phyloP scores from a whole-genome alignment of 2,797 vertebrate species.

The Sandelia bainsii region DNA sequence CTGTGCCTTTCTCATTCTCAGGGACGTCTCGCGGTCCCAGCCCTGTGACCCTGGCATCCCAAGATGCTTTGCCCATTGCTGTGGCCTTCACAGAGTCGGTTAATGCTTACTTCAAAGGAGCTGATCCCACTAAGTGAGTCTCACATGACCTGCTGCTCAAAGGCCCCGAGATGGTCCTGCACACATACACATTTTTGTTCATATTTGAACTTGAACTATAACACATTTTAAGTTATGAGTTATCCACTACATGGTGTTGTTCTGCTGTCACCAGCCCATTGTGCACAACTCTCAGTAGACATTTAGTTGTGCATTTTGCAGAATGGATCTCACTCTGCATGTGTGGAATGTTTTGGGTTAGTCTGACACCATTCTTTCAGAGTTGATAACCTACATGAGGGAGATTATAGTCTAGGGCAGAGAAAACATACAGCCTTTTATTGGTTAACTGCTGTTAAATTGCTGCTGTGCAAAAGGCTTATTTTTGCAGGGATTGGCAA shows the following conservation, averaged over 20 bases:
- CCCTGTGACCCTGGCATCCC: conserved; percentile 95
- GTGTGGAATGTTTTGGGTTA: conserved; percentile 72
- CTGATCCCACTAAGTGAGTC: conserved; percentile 96
- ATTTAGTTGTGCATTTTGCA: conserved; percentile 12
- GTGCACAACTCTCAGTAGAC: conserved; percentile 1
- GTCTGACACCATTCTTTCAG: conserved; percentile 83
- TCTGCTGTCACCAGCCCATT: not conserved
- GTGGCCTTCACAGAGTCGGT: conserved; percentile 97
- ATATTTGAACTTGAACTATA: conserved; percentile 44
- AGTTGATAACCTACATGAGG: conserved; percentile 76
- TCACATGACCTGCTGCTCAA: conserved; percentile 75
- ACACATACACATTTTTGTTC: conserved; percentile 55
- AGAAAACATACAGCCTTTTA: conserved; percentile 82
- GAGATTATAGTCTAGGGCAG: conserved; percentile 79
- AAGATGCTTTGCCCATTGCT: conserved; percentile 95
- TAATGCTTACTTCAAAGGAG: conserved; percentile 99
- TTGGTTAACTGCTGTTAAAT: conserved; percentile 84
- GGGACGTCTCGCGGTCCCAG: conserved; percentile 98
- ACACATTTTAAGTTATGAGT: conserved; percentile 22
- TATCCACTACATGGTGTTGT: not conserved
- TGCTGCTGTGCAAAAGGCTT: conserved; percentile 79
- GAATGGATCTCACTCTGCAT: conserved; percentile 26
- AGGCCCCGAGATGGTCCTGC: conserved; percentile 37
- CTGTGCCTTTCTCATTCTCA: conserved; percentile 70
- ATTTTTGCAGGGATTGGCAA: conserved; percentile 81